These are phyloP conservation scores for Grapholita molesta DNA, from an alignment of 1,140 invertebrate genomes.

Conservation along the genomic window DNA sequence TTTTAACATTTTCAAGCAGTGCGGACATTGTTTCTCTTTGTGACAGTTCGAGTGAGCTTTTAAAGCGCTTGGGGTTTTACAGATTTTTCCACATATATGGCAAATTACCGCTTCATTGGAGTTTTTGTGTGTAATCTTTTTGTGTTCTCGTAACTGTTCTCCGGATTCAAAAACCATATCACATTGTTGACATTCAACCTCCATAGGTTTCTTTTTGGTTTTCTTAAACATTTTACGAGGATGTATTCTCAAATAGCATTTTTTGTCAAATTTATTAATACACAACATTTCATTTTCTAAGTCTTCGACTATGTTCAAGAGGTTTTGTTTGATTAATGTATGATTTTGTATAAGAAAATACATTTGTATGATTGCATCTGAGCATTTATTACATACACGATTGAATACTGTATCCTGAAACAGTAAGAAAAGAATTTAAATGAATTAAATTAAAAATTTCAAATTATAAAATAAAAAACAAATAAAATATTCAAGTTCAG, in stretches of 20 bases:
- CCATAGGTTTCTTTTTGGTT: neutral
- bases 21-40: constrained; percentile 34
- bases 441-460: neutral
- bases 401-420: constrained; percentile 44
- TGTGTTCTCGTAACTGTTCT: constrained; percentile 23
- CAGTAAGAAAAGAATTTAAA: constrained; percentile 10
- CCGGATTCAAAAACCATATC: constrained; percentile 26
- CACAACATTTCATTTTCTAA: constrained; percentile 23
- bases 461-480: too few relatives aligned
- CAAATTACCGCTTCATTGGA: constrained; percentile 30
- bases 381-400: constrained; percentile 39
- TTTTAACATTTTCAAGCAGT: constrained; percentile 43
- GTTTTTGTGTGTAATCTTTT: constrained; percentile 22
- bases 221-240: neutral
- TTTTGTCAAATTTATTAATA: neutral
- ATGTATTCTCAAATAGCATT: constrained; percentile 9
- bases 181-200: constrained; percentile 24
- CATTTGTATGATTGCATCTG: constrained; percentile 37
- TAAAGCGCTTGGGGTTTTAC: constrained; percentile 25
- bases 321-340: constrained; percentile 24
- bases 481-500: too few relatives aligned
- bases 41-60: constrained; percentile 32
- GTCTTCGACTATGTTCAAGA: constrained; percentile 21
- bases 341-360: constrained; percentile 35
- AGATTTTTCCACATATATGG: constrained; percentile 36